A percentile compares a stretch with the other conserved stretches of the same genome.
Conservation (phyloP, 2,888 invertebrate species). For the Anorthoa munda region DNA sequence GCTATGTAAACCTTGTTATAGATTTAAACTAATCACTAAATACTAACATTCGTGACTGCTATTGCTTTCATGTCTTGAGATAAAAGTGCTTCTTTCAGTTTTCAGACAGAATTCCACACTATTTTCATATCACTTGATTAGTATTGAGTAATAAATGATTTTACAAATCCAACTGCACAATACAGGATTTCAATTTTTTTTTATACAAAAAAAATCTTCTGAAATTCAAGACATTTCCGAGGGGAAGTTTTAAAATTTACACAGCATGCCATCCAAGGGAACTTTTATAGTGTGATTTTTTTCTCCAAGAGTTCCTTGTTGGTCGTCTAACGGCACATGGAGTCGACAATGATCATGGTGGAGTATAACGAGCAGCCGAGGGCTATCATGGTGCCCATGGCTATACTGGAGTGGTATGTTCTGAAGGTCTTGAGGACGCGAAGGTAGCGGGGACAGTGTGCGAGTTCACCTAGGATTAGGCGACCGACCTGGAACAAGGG, state of each 20-base stretch:
- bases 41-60: conserved; percentile 25
- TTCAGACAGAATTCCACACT: background rate
- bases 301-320: conserved; percentile 36
- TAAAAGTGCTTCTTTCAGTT: conserved; percentile 14
- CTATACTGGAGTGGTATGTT: conserved; percentile 94
- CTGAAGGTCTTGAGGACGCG: conserved; percentile 94
- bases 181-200: conserved; percentile 27
- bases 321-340: conserved; percentile 81
- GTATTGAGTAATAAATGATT: conserved; percentile 11
- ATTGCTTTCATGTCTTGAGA: conserved; percentile 13
- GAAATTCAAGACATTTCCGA: conserved; percentile 32
- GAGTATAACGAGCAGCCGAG: conserved; percentile 88
- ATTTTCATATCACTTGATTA: conserved; percentile 22
- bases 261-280: conserved; percentile 64
- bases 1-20: conserved; percentile 60
- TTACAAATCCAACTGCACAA: conserved; percentile 21
- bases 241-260: conserved; percentile 51
- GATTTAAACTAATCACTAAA: conserved; percentile 39
- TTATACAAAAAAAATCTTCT: background rate
- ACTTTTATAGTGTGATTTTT: conserved; percentile 26
- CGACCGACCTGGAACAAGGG: conserved; percentile 91
- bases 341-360: conserved; percentile 87
- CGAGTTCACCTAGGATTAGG: conserved; percentile 93
- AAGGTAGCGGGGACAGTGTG: conserved; percentile 95
- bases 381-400: conserved; percentile 94